Evolutionary conservation across 1,140 invertebrate species (phyloP).

Genomic region (Philopotamus ludificatus): DNA sequence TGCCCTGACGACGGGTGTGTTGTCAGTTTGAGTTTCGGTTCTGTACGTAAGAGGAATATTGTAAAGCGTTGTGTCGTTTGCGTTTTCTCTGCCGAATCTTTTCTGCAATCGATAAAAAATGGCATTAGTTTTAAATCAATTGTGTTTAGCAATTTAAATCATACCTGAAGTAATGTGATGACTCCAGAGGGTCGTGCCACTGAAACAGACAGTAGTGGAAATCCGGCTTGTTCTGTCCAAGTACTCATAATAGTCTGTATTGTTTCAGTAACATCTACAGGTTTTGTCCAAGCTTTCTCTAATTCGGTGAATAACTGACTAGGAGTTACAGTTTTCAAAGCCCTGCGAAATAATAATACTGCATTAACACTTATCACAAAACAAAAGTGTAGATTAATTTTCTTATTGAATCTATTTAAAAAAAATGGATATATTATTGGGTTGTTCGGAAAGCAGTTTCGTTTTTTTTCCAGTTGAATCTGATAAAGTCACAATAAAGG

Average conservation of each 20-base stretch:
- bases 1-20: not conserved
- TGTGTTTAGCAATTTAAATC: not conserved
- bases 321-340: too few relatives aligned
- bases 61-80: not conserved
- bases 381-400: too few relatives aligned
- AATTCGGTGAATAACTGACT: not conserved
- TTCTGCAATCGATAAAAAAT: slow-evolving; percentile 1
- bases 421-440: too few relatives aligned
- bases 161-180: not conserved
- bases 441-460: too few relatives aligned
- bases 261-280: not conserved
- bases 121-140: not conserved
- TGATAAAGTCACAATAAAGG: too few relatives aligned
- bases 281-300: too few relatives aligned
- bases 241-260: not conserved
- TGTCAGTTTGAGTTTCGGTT: not conserved
- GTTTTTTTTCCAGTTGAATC: too few relatives aligned
- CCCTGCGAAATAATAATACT: too few relatives aligned
- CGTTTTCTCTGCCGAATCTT: not conserved
- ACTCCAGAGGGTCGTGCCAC: not conserved
- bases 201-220: not conserved
- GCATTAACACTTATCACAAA: too few relatives aligned
- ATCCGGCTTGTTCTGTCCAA: not conserved
- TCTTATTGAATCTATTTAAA: too few relatives aligned
- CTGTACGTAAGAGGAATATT: slow-evolving; percentile 1